Evolutionary conservation across 2,888 invertebrate genomes (phyloP).

Genomic region (Ceramica pisi): DNA sequence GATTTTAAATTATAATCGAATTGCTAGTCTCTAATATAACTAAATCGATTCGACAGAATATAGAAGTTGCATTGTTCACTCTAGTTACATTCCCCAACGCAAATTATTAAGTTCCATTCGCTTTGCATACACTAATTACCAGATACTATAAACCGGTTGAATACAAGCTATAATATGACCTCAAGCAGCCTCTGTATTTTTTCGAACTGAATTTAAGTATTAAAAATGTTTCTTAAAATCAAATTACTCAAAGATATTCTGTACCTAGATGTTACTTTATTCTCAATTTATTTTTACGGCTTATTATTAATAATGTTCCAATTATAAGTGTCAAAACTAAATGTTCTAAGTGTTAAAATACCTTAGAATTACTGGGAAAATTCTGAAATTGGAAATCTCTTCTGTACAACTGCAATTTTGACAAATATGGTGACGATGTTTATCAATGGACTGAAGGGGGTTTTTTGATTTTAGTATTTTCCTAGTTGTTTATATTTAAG

Average conservation of each 20-base stretch:
- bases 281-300: constrained; percentile 65
- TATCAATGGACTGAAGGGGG: not conserved
- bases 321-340: constrained; percentile 66
- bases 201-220: constrained; percentile 54
- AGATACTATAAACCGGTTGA: not conserved
- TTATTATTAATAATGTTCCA: constrained; percentile 66
- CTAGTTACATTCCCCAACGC: constrained; percentile 53
- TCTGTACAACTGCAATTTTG: not conserved
- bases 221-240: constrained; percentile 60
- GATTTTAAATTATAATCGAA: constrained; percentile 61
- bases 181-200: constrained; percentile 43
- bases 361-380: constrained; percentile 42
- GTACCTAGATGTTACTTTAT: constrained; percentile 62
- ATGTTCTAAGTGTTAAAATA: constrained; percentile 56
- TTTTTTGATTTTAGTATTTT: constrained; percentile 30
- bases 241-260: constrained; percentile 63
- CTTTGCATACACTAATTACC: constrained; percentile 7
- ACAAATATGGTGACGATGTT: constrained; percentile 5
- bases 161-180: constrained; percentile 18
- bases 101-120: constrained; percentile 16
- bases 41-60: constrained; percentile 51
- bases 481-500: constrained; percentile 49
- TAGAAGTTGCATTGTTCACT: constrained; percentile 40
- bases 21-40: constrained; percentile 59
- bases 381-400: constrained; percentile 22